phyloP scores from a whole-genome alignment of 2,797 vertebrate genomes.

The Melopsittacus undulatus region DNA sequence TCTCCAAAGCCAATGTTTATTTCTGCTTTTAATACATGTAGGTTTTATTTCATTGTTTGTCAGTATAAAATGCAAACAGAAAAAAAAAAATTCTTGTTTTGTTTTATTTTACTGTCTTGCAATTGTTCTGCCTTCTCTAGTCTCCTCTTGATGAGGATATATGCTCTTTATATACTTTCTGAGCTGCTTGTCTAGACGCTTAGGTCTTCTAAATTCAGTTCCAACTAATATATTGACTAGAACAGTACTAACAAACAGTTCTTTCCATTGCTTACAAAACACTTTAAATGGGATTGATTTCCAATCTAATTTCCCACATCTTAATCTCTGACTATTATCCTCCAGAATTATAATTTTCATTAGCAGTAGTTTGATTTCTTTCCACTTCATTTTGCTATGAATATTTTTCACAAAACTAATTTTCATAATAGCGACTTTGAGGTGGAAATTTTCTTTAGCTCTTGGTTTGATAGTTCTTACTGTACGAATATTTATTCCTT shows the following conservation, averaged over 20 bases:
- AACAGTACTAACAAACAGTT: background rate
- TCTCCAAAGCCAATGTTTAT: background rate
- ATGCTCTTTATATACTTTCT: background rate
- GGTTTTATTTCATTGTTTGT: background rate
- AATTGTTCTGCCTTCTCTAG: background rate
- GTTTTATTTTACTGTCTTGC: background rate
- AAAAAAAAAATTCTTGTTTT: accelerated
- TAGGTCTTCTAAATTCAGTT: background rate
- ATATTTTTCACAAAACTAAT: background rate
- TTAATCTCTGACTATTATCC: background rate
- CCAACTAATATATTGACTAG: accelerated
- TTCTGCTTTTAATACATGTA: background rate
- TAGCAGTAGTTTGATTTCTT: background rate
- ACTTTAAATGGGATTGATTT: background rate
- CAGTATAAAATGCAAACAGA: background rate
- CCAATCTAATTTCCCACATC: background rate
- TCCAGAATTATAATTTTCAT: background rate
- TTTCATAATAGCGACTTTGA: background rate
- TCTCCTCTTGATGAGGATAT: background rate
- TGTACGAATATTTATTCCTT: background rate
- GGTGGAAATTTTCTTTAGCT: background rate
- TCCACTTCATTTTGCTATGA: background rate
- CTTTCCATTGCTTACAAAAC: background rate
- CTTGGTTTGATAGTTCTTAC: background rate
- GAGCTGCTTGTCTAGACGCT: background rate